A percentile compares a stretch with the other conserved stretches of the same genome.
These are phyloP conservation scores for Isaurus tuberculatus DNA, from an alignment of 92 coral and sea anemone species.

Conservation along the genomic window DNA sequence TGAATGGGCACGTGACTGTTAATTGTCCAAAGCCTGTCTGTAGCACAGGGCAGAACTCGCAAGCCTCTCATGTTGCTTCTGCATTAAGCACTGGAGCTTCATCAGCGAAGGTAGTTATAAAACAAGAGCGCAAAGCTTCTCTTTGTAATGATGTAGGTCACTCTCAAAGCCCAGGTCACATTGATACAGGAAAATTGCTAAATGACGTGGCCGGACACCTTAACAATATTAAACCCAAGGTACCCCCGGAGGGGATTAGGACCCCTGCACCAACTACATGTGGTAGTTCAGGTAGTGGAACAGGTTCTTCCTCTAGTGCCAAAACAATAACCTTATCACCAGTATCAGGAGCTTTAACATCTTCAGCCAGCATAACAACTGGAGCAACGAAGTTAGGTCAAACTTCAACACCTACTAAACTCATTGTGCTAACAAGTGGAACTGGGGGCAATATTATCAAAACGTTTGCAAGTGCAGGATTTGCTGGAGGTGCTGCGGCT, in stretches of 20 bases:
- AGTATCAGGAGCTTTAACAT: slow-evolving; percentile 40
- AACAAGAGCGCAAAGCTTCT: slow-evolving; percentile 75
- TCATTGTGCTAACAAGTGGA: slow-evolving; percentile 90
- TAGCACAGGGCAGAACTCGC: slow-evolving; percentile 29
- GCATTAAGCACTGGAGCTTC: slow-evolving; percentile 64
- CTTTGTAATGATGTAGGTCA: slow-evolving; percentile 54
- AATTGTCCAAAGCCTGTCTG: slow-evolving; percentile 29
- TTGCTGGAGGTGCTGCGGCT: slow-evolving; percentile 72
- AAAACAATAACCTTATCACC: slow-evolving; percentile 57
- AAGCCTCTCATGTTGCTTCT: slow-evolving; percentile 55
- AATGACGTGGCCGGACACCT: slow-evolving; percentile 81
- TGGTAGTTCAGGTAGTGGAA: slow-evolving; percentile 50
- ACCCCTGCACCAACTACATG: slow-evolving; percentile 65
- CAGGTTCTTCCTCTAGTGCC: slow-evolving; percentile 55
- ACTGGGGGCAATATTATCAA: slow-evolving; percentile 92
- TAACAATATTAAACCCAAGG: slow-evolving; percentile 81
- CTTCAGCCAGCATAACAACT: slow-evolving; percentile 55
- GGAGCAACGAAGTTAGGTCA: slow-evolving; percentile 67
- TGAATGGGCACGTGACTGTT: slow-evolving; percentile 83
- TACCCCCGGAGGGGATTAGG: slow-evolving; percentile 58
- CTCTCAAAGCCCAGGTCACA: slow-evolving; percentile 56
- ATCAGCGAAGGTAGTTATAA: slow-evolving; percentile 68
- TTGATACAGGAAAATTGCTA: slow-evolving; percentile 72
- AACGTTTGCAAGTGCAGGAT: slow-evolving; percentile 89
- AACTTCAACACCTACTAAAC: slow-evolving; percentile 83